Percentiles rank a stretch among this genome's conserved stretches.
Conservation (phyloP, 2,797 vertebrate genomes). For the Columba guinea region DNA sequence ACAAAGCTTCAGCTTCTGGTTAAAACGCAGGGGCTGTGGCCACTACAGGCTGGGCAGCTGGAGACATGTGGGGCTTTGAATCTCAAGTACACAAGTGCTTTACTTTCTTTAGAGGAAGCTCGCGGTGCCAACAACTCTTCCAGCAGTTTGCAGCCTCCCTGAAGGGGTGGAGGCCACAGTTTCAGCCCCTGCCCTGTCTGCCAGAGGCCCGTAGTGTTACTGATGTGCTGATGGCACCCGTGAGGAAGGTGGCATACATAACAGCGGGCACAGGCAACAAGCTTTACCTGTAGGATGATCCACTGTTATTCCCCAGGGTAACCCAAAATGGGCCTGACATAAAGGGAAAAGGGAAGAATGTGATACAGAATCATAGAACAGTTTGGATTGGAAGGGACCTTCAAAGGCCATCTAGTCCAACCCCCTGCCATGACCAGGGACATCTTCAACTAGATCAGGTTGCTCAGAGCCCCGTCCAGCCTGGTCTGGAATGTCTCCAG, state of each 20-base stretch:
- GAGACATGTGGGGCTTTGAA: not conserved
- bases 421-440: no score
- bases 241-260: not conserved
- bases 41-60: fast-evolving
- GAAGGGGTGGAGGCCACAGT: fast-evolving
- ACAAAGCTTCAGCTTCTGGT: not conserved
- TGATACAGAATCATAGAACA: no score
- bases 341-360: not conserved
- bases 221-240: not conserved
- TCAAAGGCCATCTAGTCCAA: no score
- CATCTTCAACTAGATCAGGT: no score
- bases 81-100: not conserved
- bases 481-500: no score
- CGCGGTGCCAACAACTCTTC: not conserved
- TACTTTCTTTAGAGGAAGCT: not conserved
- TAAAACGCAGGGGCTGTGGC: not conserved
- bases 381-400: no score
- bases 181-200: not conserved
- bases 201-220: fast-evolving
- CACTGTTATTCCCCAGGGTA: not conserved
- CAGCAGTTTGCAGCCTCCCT: not conserved
- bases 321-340: not conserved
- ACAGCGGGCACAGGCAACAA: not conserved
- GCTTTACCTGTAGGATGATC: not conserved
- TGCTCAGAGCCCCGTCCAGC: no score